Base-by-base conservation (phyloP, 30 jellyfish, hydroid and myxozoan species). In the Sanderia malayensis region DNA sequence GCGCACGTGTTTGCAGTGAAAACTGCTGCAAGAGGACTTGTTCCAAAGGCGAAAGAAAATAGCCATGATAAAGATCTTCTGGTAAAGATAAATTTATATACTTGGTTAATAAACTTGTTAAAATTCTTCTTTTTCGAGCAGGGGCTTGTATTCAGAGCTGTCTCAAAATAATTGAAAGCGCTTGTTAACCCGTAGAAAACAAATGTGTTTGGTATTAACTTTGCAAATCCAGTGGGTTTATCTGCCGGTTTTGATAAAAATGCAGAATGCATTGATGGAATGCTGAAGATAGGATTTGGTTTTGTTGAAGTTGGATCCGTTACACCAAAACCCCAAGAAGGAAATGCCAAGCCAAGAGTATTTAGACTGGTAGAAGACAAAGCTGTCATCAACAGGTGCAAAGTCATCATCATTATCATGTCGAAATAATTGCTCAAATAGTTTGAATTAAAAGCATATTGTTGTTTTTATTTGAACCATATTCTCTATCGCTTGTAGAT, bases 161-260 rank as follows among this genome's bases (percentile, higher is more conserved):
- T 21, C 22, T 25, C 0, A 22, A 63, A 7, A 25, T 63, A 31
- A 26, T 25, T 25, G 15, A 22, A 8, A 18, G 31, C 62, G 66
- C 6, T 4, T 26, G 31, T 33, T 73, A 23, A 52, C 2, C 3
- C 8, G 37, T 8, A 89, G 97, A 28, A 60, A 47, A 74, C 97
- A 11, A 44, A 69, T 4, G 67, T 89, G n/a, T 89, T 62, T 46
- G 94, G 89, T 20, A 7, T 83, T 80, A 31, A 59, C 46, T 89
- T 89, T 73, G 82, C 67, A 20, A 67, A 85, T 28, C 99, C 99
- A 28, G 27, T 93, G 75, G 99, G 99, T 11, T 33, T 93, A 4
- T 97, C 99, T 32, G 99, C 99, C 6, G 99, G 99, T 10, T 93
- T 77, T 81, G 99, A 93, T 63, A 86, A 85, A 58, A 32, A 93